phyloP scores from a whole-genome alignment of 2,888 invertebrate species.

The Xiphydria camelus region DNA sequence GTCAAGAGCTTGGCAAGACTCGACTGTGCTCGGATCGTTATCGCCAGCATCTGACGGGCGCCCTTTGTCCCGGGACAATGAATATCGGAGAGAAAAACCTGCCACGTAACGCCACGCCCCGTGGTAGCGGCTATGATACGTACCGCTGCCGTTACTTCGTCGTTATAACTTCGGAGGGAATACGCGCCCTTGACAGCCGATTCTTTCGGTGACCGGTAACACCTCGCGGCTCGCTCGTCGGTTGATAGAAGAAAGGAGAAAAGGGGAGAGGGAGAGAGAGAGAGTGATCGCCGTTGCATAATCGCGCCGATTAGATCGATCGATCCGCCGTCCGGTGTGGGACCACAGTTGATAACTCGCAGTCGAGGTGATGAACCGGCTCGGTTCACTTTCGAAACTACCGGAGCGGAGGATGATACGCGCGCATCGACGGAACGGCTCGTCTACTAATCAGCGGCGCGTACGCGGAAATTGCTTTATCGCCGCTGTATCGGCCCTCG shows the following conservation, averaged over 20 bases:
- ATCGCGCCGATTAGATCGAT: constrained; percentile 5
- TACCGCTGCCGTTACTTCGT: constrained; percentile 26
- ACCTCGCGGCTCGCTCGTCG: too few species aligned
- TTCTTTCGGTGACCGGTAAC: too few species aligned
- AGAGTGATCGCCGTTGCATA: constrained; percentile 4
- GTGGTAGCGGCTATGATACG: constrained; percentile 27
- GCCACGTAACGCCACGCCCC: too few species aligned
- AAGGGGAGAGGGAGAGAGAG: constrained; percentile 1
- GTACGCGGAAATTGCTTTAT: not conserved
- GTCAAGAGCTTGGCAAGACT: too few species aligned
- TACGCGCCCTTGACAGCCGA: constrained; percentile 26
- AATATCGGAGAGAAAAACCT: too few species aligned
- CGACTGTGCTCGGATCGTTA: too few species aligned
- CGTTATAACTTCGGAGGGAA: constrained; percentile 21
- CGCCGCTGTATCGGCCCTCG: not conserved
- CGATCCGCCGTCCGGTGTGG: not conserved
- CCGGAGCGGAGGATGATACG: not conserved
- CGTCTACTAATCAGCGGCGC: not conserved
- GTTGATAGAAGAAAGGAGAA: too few species aligned
- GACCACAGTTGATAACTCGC: not conserved
- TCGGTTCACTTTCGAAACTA: not conserved
- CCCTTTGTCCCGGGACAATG: too few species aligned
- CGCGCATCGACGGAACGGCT: not conserved
- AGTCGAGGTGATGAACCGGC: not conserved
- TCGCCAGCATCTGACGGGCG: too few species aligned